These are phyloP conservation scores for Melanerpes aurifrons DNA, from an alignment of 2,113 vertebrate genomes.

Conservation along the genomic window DNA sequence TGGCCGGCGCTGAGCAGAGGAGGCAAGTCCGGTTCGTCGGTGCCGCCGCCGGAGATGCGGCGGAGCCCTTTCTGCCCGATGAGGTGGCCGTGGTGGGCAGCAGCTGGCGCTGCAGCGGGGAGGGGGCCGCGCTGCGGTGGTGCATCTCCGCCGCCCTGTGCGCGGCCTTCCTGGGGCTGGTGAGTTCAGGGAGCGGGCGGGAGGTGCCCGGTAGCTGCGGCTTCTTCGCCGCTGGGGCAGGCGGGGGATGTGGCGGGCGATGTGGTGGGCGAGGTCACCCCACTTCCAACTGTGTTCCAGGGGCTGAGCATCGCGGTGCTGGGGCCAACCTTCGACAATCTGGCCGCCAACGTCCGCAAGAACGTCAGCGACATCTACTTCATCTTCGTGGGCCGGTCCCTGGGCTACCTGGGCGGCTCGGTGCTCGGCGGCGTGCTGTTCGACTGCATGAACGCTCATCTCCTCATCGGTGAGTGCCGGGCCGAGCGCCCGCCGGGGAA, in stretches of 20 bases:
- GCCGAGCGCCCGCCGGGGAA: neutral
- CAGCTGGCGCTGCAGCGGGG: neutral
- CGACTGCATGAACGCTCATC: slow-evolving; percentile 82
- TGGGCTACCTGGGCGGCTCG: slow-evolving; percentile 89
- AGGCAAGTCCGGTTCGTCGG: slow-evolving; percentile 84
- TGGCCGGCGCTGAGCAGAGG: slow-evolving; percentile 51
- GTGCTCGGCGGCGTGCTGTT: slow-evolving; percentile 87
- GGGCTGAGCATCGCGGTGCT: slow-evolving; percentile 90
- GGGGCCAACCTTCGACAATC: slow-evolving; percentile 90
- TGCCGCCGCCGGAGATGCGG: slow-evolving; percentile 65
- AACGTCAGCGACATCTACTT: slow-evolving; percentile 90
- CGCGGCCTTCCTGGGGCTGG: slow-evolving; percentile 89
- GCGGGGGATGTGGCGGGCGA: neutral
- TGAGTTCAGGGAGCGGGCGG: slow-evolving; percentile 55
- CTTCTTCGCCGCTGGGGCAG: neutral
- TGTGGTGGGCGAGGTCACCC: neutral
- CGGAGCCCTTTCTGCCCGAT: neutral
- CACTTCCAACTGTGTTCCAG: slow-evolving; percentile 47
- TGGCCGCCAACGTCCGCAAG: slow-evolving; percentile 87
- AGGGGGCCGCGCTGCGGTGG: slow-evolving; percentile 47
- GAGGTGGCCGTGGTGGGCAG: slow-evolving; percentile 24
- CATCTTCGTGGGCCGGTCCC: slow-evolving; percentile 89
- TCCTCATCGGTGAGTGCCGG: slow-evolving; percentile 87
- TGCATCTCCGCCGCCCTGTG: slow-evolving; percentile 80
- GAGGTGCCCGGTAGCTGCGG: neutral